Base-by-base conservation (phyloP, 2,113 vertebrate species). In the Argyrosomus japonicus region DNA sequence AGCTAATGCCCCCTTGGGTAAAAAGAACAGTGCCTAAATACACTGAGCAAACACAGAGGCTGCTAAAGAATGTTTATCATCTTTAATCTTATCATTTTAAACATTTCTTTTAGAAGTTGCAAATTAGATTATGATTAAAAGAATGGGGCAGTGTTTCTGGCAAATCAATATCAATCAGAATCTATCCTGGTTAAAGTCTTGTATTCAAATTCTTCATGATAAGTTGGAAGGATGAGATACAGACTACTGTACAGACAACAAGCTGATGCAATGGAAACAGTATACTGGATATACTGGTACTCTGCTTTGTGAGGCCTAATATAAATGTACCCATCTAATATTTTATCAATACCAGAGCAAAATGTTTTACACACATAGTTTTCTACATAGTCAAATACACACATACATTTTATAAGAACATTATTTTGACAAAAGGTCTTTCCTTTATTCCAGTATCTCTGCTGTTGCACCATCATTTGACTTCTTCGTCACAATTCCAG, bases 1-100 rank as follows among this genome's bases (percentile, higher is more conserved):
- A 36, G 6, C 32, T 5, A 36, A 36, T 36, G 32, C 32, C 32
- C 6, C 4, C 25, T 32, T 19, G n/a, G 13, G n/a, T n/a, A 21
- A 19, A 36, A 82, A 32, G 29, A 67, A 19, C 2, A 29, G 23
- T 15, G 25, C 17, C 14, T 62, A 40, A 71, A 57, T 32, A 3
- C 47, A 72, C 12, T 54, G 17, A 84, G 32, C 32, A 60, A 67
- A 69, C 43, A 63, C 19, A 54, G 5, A 65, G 40, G 14, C 29
- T 10, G 54, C 53, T 56, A 25, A 51, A 4, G 45, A 23, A 69
- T 64, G 36, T 58, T 77, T 17, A 57, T 77, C 53, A 60, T 15
- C 27, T 6, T 57, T 78, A 85, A 87, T 79, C 21, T 56, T 32
- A 25, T 84, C 54, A 64, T 43, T 81, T 75, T 11, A 61, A 75